Base-by-base conservation (phyloP, 2,888 invertebrate species). In the Chorisops tibialis region DNA sequence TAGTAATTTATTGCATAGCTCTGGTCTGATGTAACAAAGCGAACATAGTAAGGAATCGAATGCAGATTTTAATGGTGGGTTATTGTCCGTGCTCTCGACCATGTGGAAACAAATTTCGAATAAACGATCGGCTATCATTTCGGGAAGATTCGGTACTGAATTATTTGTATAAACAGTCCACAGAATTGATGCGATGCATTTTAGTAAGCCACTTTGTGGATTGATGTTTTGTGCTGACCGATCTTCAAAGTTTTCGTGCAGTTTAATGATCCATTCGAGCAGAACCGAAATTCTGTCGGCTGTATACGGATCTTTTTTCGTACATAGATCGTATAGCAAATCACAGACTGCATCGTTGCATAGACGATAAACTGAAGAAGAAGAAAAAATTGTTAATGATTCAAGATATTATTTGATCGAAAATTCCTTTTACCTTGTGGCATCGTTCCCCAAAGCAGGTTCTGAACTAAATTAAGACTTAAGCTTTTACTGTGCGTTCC, bases 31-130 rank as follows among this genome's bases (percentile, higher is more conserved):
- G 75, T 88, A 90, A 76, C 93, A 94, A 72, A 93, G 82, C 4
- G 93, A 88, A 75, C 94, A 95, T 51, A 95, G 77, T 59, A 93
- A 83, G 71, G 89, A 86, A 77, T 95, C 93, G n/a, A 95, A 83
- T 0, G 93, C 85, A 70, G 87, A 86, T 78, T 94, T 94, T 54
- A 94, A 79, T 1, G 88, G 85, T 59, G 87, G 85, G 61, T 86
- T 83, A 43, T 85, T 83, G 16, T 85, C 83, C 48, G 91, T 80
- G n/a, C 82, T 81, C 59, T 85, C 80, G 18, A 89, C 86, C 88
- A 94, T 92, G 56, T 85, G 83, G 75, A 88, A 90, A 21, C 94
- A 80, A 1, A 85, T 82, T 67, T 89, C 87, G 72, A 93, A 91
- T 2, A 94, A 76, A 45, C 90, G 87, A 58, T 85, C 82, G 0